Percentiles rank a stretch among this genome's conserved stretches.
These are phyloP conservation scores for Melanotaenia trifasciata DNA, from an alignment of 2,797 vertebrate species.

Conservation along the genomic window DNA sequence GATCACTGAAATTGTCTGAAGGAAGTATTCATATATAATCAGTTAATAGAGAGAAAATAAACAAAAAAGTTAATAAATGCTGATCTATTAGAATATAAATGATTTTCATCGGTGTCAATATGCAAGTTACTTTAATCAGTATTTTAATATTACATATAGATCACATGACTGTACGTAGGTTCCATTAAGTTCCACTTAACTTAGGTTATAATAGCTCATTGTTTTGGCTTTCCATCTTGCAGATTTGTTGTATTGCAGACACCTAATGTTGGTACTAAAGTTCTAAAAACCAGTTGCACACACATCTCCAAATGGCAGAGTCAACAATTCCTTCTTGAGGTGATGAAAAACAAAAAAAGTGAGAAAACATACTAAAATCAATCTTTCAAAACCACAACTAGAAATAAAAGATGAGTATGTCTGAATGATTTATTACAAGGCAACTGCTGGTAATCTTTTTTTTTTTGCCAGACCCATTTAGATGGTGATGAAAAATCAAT, in stretches of 20 bases:
- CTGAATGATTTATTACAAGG: neutral
- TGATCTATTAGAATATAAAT: neutral
- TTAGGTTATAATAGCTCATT: neutral
- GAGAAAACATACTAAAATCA: neutral
- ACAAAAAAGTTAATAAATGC: neutral
- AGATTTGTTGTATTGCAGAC: neutral
- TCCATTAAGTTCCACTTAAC: neutral
- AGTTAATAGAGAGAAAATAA: neutral
- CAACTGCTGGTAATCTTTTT: neutral
- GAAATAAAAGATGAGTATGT: neutral
- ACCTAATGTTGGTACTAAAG: conserved; percentile 7
- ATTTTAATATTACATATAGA: neutral
- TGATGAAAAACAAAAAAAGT: conserved; percentile 9
- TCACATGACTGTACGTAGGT: neutral
- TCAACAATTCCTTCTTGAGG: conserved; percentile 8
- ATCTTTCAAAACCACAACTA: neutral
- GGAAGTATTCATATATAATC: neutral
- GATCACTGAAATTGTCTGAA: neutral
- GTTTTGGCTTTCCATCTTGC: neutral
- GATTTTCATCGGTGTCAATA: neutral
- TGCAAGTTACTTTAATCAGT: conserved; percentile 6
- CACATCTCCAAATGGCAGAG: conserved; percentile 18
- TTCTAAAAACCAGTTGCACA: conserved; percentile 8
- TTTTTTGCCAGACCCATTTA: neutral
- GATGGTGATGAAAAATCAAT: neutral